These are phyloP conservation scores for Dasypogon diadema DNA, from an alignment of 2,888 invertebrate species.

Conservation along the genomic window DNA sequence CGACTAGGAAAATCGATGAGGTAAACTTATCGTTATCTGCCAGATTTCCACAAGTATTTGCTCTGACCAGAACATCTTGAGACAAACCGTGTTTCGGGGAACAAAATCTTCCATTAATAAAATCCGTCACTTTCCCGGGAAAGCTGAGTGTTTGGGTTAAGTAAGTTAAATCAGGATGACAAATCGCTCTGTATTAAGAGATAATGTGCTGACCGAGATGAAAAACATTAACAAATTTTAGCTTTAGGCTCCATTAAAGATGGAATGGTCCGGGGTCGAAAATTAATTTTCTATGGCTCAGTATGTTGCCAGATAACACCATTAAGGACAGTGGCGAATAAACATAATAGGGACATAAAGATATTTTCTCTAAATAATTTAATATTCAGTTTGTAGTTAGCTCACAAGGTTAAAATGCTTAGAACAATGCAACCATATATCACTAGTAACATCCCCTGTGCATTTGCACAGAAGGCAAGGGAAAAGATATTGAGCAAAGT, in stretches of 20 bases:
- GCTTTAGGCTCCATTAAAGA: not conserved
- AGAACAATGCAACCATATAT: too few relatives aligned
- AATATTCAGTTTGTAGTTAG: constrained; percentile 19
- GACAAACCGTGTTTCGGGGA: not conserved
- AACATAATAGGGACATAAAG: not conserved
- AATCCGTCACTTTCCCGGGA: constrained; percentile 4
- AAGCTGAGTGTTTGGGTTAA: not conserved
- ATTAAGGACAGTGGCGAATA: constrained; percentile 42
- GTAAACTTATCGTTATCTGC: not conserved
- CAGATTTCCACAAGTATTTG: not conserved
- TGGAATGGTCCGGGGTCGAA: not conserved
- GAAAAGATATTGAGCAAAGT: too few relatives aligned
- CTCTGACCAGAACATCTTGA: not conserved
- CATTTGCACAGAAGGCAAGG: too few relatives aligned
- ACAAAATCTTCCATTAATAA: constrained; percentile 38
- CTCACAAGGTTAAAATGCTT: too few relatives aligned
- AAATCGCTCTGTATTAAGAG: constrained; percentile 36
- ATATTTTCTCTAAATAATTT: constrained; percentile 37
- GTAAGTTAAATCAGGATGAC: constrained; percentile 41
- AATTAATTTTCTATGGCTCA: constrained; percentile 44
- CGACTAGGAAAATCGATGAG: constrained; percentile 11
- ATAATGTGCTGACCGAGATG: constrained; percentile 39
- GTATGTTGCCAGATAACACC: constrained; percentile 29
- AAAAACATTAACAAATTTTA: constrained; percentile 19
- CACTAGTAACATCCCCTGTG: too few relatives aligned